A percentile compares a stretch with the other conserved stretches of the same genome.
Evolutionary conservation across 1,140 invertebrate genomes (phyloP).

Genomic region (Ectropis grisescens): DNA sequence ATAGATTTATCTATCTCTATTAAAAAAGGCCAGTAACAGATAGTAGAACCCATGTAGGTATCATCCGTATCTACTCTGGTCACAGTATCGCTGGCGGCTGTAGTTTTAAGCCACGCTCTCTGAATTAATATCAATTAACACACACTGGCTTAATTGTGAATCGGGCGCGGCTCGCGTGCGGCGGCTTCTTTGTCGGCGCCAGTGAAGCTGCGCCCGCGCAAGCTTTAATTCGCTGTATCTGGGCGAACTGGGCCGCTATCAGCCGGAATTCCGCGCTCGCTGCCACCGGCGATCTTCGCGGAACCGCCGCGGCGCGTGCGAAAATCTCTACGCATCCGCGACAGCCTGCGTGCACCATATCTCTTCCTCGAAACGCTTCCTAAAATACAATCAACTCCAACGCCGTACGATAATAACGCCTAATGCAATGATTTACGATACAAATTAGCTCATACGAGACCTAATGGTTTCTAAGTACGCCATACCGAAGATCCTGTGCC

Average conservation of each 20-base stretch:
- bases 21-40: too few relatives aligned
- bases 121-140: constrained; percentile 67
- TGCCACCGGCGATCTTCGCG: too few relatives aligned
- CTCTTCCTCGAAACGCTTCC: constrained; percentile 59
- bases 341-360: constrained; percentile 19
- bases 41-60: too few relatives aligned
- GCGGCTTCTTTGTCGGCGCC: constrained; percentile 56
- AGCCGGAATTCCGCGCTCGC: too few relatives aligned
- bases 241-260: too few relatives aligned
- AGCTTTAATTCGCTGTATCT: constrained; percentile 31
- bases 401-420: constrained; percentile 23
- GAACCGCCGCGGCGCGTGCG: too few relatives aligned
- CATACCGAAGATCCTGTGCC: constrained; percentile 56
- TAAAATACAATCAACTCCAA: constrained; percentile 47
- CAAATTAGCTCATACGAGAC: constrained; percentile 13
- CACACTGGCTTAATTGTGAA: constrained; percentile 65
- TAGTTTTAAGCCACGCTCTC: constrained; percentile 37
- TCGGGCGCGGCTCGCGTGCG: constrained; percentile 59
- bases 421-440: constrained; percentile 20
- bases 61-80: too few relatives aligned
- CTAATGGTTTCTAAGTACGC: constrained; percentile 38
- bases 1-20: too few relatives aligned
- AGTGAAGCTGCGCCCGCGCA: constrained; percentile 25
- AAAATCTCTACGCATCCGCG: too few relatives aligned
- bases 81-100: constrained; percentile 18